phyloP scores from a whole-genome alignment of 2,113 vertebrate genomes.

The Sinocyclocheilus rhinocerous region DNA sequence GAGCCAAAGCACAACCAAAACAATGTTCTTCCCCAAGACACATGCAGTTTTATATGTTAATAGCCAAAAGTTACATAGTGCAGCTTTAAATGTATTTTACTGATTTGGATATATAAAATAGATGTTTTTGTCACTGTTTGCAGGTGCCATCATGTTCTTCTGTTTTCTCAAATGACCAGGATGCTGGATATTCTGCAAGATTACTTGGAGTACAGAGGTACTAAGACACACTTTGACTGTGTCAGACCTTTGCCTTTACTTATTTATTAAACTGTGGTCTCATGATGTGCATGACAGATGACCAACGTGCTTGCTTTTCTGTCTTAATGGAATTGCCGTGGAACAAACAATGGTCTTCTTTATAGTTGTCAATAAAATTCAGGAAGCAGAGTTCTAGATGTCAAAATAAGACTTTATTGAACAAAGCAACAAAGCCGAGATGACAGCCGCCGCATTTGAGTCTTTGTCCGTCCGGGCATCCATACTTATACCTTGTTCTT shows the following conservation, averaged over 20 bases:
- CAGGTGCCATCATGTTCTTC: constrained; percentile 85
- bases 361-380: too few relatives aligned
- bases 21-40: background rate
- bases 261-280: background rate
- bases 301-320: background rate
- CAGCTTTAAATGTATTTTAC: background rate
- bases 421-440: too few relatives aligned
- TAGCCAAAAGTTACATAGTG: background rate
- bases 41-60: background rate
- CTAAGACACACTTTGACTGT: background rate
- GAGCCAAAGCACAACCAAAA: background rate
- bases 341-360: too few relatives aligned
- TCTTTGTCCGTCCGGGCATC: too few relatives aligned
- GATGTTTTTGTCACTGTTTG: constrained; percentile 37
- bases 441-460: too few relatives aligned
- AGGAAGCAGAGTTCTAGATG: too few relatives aligned
- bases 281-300: background rate
- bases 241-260: background rate
- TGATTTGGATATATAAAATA: background rate
- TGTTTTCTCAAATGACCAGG: constrained; percentile 95
- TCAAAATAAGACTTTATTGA: too few relatives aligned
- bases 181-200: constrained; percentile 94
- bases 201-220: constrained; percentile 91
- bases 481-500: too few relatives aligned
- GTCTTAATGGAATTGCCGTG: background rate